These are phyloP conservation scores for Microplitis demolitor DNA, from an alignment of 1,140 invertebrate species.

Conservation along the genomic window DNA sequence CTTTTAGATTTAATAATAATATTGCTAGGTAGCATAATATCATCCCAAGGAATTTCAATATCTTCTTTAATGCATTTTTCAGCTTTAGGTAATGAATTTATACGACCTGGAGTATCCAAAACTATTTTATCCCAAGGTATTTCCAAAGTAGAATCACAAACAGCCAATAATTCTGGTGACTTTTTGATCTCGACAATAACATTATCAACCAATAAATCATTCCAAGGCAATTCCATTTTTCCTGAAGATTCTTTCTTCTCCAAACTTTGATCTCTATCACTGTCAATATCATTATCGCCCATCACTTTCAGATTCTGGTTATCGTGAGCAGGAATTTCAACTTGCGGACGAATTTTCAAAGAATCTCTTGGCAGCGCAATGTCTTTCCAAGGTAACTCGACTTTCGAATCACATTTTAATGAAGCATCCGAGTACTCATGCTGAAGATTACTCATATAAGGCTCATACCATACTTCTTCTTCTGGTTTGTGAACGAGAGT, in stretches of 20 bases:
- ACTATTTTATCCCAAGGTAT: constrained; percentile 43
- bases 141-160: constrained; percentile 43
- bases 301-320: neutral
- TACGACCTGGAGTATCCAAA: constrained; percentile 37
- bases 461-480: constrained; percentile 42
- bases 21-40: constrained; percentile 44
- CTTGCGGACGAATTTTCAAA: constrained; percentile 36
- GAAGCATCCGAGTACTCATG: constrained; percentile 40
- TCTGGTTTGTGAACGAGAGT: constrained; percentile 38
- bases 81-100: constrained; percentile 28
- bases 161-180: neutral
- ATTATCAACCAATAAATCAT: constrained; percentile 40
- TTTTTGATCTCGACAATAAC: neutral
- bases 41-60: constrained; percentile 50
- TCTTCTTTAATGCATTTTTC: constrained; percentile 32
- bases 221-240: constrained; percentile 43
- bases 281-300: neutral
- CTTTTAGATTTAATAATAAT: constrained; percentile 36
- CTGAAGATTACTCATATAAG: constrained; percentile 39
- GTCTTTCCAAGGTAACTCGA: constrained; percentile 51
- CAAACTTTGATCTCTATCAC: neutral
- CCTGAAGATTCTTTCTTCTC: constrained; percentile 29
- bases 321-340: neutral
- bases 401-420: constrained; percentile 39
- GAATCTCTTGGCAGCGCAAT: constrained; percentile 36